Percentiles rank a stretch among this genome's conserved stretches.
phyloP scores from a whole-genome alignment of 1,140 invertebrate genomes.

The Bombus affinis region DNA sequence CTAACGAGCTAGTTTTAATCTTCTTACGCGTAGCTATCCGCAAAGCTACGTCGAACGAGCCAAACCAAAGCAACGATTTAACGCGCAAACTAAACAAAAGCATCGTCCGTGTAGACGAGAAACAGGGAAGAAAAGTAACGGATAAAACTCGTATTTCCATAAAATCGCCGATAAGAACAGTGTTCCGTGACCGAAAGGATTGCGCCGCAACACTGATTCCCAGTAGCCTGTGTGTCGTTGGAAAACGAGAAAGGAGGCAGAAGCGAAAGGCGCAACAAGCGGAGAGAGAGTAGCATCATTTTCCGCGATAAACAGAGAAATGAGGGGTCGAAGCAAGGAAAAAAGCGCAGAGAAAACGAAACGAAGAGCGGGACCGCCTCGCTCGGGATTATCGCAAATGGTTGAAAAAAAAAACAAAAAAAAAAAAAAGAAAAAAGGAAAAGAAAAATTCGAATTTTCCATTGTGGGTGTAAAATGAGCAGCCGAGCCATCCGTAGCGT shows the following conservation, averaged over 20 bases:
- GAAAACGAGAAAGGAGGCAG: neutral
- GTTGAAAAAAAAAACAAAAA: neutral
- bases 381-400: constrained; percentile 11
- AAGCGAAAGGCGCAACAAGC: neutral
- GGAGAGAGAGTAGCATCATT: too few species aligned
- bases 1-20: too few species aligned
- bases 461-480: constrained; percentile 63
- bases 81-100: too few species aligned
- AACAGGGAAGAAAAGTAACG: neutral
- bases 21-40: too few species aligned
- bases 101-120: too few species aligned
- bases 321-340: neutral
- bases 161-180: too few species aligned
- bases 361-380: neutral
- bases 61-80: too few species aligned
- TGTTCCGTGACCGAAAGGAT: too few species aligned
- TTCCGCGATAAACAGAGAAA: constrained; percentile 4
- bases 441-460: constrained; percentile 60
- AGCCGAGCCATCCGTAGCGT: constrained; percentile 52
- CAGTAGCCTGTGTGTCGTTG: too few species aligned
- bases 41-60: too few species aligned
- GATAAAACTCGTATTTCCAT: too few species aligned
- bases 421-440: neutral
- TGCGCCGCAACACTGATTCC: too few species aligned
- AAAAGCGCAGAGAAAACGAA: neutral